Percentiles rank a stretch among this genome's conserved stretches.
These are phyloP conservation scores for Chymomyza amoena DNA, from an alignment of 2,888 invertebrate genomes.

Conservation along the genomic window DNA sequence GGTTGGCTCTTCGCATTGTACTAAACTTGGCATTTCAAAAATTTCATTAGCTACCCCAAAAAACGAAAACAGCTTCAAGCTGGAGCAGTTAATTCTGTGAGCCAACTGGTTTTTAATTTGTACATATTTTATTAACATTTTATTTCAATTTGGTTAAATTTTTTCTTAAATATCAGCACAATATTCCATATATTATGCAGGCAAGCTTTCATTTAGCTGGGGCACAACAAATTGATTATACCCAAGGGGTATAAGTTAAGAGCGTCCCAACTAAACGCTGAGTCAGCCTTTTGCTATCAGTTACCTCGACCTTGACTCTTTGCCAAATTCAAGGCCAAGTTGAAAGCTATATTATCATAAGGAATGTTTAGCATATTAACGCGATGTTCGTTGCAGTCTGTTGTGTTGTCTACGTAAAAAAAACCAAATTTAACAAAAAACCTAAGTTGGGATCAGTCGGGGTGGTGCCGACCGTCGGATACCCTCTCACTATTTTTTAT, in stretches of 20 bases:
- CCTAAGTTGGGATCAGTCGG: too few species aligned
- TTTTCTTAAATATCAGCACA: not conserved
- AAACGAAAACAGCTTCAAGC: conserved; percentile 2
- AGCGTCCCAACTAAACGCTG: not conserved
- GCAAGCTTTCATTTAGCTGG: not conserved
- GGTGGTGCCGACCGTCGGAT: too few species aligned
- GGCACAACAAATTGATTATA: not conserved
- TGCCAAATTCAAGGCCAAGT: not conserved
- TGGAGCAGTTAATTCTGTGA: conserved; percentile 2
- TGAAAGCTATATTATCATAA: not conserved
- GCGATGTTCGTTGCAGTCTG: not conserved
- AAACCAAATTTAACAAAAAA: not conserved
- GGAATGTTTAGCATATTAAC: not conserved
- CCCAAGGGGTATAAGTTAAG: too few species aligned
- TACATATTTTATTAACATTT: not conserved
- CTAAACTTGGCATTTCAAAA: conserved; percentile 18
- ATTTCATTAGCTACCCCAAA: not conserved
- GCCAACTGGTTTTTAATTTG: conserved; percentile 8
- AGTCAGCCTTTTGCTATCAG: not conserved
- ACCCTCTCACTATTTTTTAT: too few species aligned
- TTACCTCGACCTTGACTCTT: not conserved
- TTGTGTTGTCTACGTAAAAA: not conserved
- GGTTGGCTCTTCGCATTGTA: conserved; percentile 24
- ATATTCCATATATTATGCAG: not conserved
- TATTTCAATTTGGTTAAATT: not conserved